A percentile compares a stretch with the other conserved stretches of the same genome.
Conservation (phyloP, 2,113 vertebrate genomes). For the Poecile atricapillus region DNA sequence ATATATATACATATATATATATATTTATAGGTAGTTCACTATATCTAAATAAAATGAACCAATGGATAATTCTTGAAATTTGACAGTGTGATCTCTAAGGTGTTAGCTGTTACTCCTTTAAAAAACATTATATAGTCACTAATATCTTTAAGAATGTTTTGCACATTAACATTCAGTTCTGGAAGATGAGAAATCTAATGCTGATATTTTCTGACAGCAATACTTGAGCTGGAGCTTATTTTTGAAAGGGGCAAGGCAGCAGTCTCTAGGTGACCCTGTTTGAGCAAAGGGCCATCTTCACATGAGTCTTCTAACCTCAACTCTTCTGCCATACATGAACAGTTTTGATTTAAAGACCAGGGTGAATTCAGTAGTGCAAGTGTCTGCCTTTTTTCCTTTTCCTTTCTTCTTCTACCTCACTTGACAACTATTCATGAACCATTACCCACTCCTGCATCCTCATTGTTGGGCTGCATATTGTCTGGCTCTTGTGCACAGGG, state of each 20-base stretch:
- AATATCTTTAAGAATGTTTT: background rate
- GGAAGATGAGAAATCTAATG: background rate
- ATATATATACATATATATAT: too few relatives aligned
- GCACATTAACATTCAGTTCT: background rate
- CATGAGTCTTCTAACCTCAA: background rate
- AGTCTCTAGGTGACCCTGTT: background rate
- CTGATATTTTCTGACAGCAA: background rate
- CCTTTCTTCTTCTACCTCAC: background rate
- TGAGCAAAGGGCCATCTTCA: background rate
- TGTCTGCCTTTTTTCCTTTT: background rate
- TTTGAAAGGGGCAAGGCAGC: background rate
- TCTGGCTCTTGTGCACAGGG: background rate
- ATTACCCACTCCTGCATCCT: background rate
- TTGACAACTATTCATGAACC: background rate
- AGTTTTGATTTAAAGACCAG: background rate
- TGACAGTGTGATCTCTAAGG: background rate
- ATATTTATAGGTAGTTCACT: background rate
- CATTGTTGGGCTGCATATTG: background rate
- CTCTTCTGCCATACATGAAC: background rate
- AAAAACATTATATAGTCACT: background rate
- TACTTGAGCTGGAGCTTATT: background rate
- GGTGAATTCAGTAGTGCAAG: background rate
- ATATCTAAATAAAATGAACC: background rate
- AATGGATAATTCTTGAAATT: background rate
- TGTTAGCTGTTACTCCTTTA: background rate